Percentiles rank a stretch among this genome's conserved stretches.
phyloP scores from a whole-genome alignment of 2,113 vertebrate species.

The Apteryx owenii region DNA sequence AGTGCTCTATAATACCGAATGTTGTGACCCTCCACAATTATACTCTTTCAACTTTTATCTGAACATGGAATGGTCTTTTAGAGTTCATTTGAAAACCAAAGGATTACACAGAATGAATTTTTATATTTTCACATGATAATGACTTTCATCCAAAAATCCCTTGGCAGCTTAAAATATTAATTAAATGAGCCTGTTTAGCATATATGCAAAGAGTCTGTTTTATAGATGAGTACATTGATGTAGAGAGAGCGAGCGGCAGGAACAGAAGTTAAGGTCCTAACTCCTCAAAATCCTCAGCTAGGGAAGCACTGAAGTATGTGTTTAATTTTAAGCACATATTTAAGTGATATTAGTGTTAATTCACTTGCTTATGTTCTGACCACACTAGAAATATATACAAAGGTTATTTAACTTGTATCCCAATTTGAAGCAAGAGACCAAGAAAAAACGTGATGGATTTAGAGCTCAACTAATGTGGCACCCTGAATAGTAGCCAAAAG shows the following conservation, averaged over 20 bases:
- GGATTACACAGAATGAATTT: neutral
- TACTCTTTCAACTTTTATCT: neutral
- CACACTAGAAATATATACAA: neutral
- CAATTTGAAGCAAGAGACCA: neutral
- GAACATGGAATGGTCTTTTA: neutral
- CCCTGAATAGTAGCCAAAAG: accelerated
- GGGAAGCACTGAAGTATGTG: neutral
- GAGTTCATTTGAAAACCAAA: conserved; percentile 14
- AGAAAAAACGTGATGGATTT: accelerated
- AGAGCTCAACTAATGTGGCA: neutral
- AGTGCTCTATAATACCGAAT: neutral
- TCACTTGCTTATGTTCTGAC: neutral
- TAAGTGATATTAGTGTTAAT: neutral
- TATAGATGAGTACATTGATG: neutral
- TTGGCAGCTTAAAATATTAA: conserved; percentile 4
- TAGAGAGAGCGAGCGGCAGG: neutral
- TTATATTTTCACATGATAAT: neutral
- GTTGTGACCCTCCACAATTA: neutral
- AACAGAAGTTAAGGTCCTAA: neutral
- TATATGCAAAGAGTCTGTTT: neutral
- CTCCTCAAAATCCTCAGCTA: neutral
- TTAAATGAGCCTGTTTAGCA: neutral
- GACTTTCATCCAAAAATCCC: neutral
- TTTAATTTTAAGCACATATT: neutral
- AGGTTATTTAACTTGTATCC: neutral